These are phyloP conservation scores for Anticlea derivata DNA, from an alignment of 2,888 invertebrate species.

Conservation along the genomic window DNA sequence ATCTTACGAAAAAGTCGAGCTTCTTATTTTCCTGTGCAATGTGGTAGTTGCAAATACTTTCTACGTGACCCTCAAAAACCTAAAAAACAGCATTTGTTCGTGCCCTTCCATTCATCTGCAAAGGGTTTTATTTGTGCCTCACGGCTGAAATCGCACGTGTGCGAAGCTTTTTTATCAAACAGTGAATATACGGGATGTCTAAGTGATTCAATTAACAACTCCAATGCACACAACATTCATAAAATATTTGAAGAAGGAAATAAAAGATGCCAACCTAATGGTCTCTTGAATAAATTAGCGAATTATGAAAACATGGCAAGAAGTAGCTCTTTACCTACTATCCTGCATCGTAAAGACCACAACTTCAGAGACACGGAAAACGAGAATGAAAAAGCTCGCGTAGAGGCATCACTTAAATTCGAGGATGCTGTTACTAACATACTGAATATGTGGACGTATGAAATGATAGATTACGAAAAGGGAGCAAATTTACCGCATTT, in stretches of 20 bases:
- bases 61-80: constrained; percentile 15
- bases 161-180: constrained; percentile 2
- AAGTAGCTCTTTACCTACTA: constrained; percentile 19
- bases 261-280: neutral
- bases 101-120: constrained; percentile 20
- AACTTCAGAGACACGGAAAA: neutral
- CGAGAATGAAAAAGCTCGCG: neutral
- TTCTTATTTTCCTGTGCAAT: constrained; percentile 20
- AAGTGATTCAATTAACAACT: constrained; percentile 9
- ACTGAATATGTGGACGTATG: constrained; percentile 27
- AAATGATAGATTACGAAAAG: constrained; percentile 25
- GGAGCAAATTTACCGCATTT: constrained; percentile 10
- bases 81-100: constrained; percentile 12
- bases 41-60: constrained; percentile 17
- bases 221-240: neutral
- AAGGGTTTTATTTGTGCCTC: constrained; percentile 16
- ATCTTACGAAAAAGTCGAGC: constrained; percentile 10
- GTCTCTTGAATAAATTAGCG: neutral
- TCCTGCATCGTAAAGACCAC: neutral
- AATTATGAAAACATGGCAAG: constrained; percentile 4
- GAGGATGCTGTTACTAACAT: constrained; percentile 23
- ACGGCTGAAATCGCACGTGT: constrained; percentile 13
- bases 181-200: constrained; percentile 11
- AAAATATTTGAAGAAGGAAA: neutral
- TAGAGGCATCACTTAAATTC: constrained; percentile 6